Conservation (phyloP, 1,140 invertebrate species). For the Solenopsis invicta region DNA sequence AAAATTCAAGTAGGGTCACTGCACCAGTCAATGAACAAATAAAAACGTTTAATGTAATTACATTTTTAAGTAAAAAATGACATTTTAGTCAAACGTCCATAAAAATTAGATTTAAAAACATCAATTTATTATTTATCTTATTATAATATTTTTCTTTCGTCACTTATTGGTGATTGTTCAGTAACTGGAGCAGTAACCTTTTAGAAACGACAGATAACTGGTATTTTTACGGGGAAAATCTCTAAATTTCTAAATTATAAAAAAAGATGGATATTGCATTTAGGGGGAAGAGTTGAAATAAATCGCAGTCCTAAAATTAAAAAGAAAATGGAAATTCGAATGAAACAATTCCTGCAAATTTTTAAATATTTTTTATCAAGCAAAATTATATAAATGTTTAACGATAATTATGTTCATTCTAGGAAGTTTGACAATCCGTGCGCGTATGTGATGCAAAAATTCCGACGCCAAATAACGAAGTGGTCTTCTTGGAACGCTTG, state of each 20-base stretch:
- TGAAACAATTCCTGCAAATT: background rate
- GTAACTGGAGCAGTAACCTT: too few species aligned
- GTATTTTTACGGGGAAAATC: background rate
- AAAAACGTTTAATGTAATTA: too few species aligned
- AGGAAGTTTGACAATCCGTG: constrained; percentile 77
- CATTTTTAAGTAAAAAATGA: too few species aligned
- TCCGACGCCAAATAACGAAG: constrained; percentile 74
- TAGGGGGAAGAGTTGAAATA: background rate
- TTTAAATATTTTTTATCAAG: constrained; percentile 3
- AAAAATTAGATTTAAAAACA: too few species aligned
- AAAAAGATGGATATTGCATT: background rate
- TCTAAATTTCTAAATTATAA: background rate
- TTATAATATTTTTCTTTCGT: too few species aligned
- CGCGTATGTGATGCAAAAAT: constrained; percentile 71
- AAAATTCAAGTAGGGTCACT: background rate
- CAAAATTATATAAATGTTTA: background rate
- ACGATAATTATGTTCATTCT: background rate
- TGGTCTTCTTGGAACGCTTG: constrained; percentile 74
- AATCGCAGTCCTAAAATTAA: background rate
- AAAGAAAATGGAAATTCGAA: background rate
- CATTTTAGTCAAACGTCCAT: too few species aligned
- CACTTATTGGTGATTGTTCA: too few species aligned
- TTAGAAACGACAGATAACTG: background rate
- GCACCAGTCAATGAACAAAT: too few species aligned
- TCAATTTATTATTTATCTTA: too few species aligned